Evolutionary conservation across 2,888 invertebrate species (phyloP), one percentile per base, ranked within the genome.

Genomic region (Napeogenes inachia): DNA sequence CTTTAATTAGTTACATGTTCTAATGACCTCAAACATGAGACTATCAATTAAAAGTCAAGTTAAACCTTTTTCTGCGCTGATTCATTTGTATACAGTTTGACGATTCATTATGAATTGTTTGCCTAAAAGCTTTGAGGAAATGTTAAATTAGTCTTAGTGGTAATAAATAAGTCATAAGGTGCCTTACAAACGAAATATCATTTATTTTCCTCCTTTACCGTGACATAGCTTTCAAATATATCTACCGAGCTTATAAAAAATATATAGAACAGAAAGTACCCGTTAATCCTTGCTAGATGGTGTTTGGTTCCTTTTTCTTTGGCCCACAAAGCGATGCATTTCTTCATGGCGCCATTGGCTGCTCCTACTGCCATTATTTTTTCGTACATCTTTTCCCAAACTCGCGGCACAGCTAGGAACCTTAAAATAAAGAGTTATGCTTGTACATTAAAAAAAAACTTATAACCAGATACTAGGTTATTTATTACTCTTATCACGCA

Each of bases 311-410:
- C 95, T 66, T 95, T 93, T 13, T 92, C 89, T 75, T 95, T 95
- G 0, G 96, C 96, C 95, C 96, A 96, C 12, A 82, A 71, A 2
- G 91, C 92, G 56, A 98, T 93, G 77, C 92, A 92, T 63, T 93
- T 94, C 80, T 95, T 97, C 2, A 97, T 71, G 35, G 92, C 89
- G 0, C 95, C 94, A 67, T 93, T 94, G 57, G 94, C 91, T 4
- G 94, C 92, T 2, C 94, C 95, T 2, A 95, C 93, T 4, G 93
- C 92, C 78, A 94, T 92, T 92, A 98, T 95, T 77, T 94, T 95
- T 76, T 98, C 98, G 77, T 95, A 92, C 84, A 98, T 97, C 84
- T 98, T 98, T 84, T 98, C 98, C 94, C 95, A 98, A 4, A 98
- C 97, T 71, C 98, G 92, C 13, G 98, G 98, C 3, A 98, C 98